Conservation (phyloP, 2,797 vertebrate genomes). For the Acropternis orthonyx region DNA sequence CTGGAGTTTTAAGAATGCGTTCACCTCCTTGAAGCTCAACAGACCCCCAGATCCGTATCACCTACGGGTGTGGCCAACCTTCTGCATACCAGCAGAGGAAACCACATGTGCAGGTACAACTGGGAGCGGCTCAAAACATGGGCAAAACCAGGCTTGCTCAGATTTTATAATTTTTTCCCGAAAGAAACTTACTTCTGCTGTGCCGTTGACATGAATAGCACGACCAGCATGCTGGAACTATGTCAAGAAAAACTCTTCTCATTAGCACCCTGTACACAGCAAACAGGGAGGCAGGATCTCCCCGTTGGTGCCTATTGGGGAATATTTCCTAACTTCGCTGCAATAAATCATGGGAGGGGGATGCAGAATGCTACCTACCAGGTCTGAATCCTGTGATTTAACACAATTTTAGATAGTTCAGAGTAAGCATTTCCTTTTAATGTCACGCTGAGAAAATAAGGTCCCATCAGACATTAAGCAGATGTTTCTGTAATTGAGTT, state of each 20-base stretch:
- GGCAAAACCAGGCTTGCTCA: neutral
- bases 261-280: neutral
- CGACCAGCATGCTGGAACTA: neutral
- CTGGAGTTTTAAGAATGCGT: rapidly evolving
- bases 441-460: neutral
- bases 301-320: rapidly evolving
- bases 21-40: neutral
- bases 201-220: neutral
- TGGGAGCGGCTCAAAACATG: rapidly evolving
- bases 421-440: neutral
- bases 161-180: neutral
- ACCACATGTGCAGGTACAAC: neutral
- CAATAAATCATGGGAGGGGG: neutral
- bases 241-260: neutral
- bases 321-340: neutral
- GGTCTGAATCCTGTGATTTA: neutral
- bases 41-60: rapidly evolving
- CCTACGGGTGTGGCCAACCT: rapidly evolving
- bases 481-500: constrained; percentile 18
- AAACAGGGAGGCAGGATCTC: rapidly evolving
- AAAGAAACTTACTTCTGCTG: neutral
- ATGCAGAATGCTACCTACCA: neutral
- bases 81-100: neutral
- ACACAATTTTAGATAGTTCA: neutral
- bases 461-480: neutral